These are phyloP conservation scores for Apolygus lucorum DNA, from an alignment of 1,140 invertebrate genomes.

Conservation along the genomic window DNA sequence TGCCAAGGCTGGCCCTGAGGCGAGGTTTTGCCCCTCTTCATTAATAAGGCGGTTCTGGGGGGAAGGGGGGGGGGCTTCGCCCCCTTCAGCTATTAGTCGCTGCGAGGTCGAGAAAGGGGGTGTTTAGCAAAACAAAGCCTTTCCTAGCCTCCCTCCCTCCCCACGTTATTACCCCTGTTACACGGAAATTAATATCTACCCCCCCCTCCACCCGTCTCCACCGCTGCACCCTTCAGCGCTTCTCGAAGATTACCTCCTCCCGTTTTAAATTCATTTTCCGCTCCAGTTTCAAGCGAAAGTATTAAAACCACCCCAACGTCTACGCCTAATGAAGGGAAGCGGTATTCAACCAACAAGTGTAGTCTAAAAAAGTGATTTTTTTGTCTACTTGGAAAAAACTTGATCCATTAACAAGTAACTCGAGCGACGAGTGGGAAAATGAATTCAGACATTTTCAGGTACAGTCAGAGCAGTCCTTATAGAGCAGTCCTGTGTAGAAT, in stretches of 20 bases:
- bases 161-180: conserved; percentile 19
- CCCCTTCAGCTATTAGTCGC: conserved; percentile 1
- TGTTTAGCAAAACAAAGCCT: conserved; percentile 23
- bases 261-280: conserved; percentile 21
- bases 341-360: neutral
- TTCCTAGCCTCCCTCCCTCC: neutral
- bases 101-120: neutral
- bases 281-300: conserved; percentile 21
- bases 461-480: too few species aligned
- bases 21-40: conserved; percentile 9
- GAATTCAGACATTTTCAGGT: neutral
- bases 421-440: neutral
- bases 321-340: conserved; percentile 19
- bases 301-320: conserved; percentile 15
- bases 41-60: conserved; percentile 13
- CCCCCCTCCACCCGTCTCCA: neutral
- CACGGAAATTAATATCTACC: conserved; percentile 21
- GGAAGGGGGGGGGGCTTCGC: conserved; percentile 5
- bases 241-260: neutral
- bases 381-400: neutral
- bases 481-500: too few species aligned
- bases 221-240: neutral
- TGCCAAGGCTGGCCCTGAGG: neutral
- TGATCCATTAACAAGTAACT: neutral
- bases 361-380: neutral